phyloP scores from a whole-genome alignment of 2,113 vertebrate species.

The Leptocoma aspasia region DNA sequence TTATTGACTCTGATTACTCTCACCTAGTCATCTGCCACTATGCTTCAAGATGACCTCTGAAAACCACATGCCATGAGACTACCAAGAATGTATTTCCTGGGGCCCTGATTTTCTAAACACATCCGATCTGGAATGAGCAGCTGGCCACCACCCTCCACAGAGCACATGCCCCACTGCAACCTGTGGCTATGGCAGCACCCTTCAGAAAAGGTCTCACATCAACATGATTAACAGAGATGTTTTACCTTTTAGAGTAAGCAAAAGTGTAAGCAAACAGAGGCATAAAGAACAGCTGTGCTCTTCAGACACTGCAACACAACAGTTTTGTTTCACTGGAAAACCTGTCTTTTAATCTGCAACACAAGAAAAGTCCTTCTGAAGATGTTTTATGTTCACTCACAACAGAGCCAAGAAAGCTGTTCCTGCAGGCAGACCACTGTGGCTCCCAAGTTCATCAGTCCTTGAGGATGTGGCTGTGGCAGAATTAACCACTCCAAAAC shows the following conservation, averaged over 20 bases:
- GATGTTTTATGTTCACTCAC: background rate
- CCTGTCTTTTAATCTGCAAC: background rate
- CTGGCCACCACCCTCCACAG: too few species aligned
- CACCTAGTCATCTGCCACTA: background rate
- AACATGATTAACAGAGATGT: background rate
- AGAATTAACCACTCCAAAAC: background rate
- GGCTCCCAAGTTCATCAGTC: background rate
- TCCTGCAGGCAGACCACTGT: accelerated
- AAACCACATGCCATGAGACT: background rate
- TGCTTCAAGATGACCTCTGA: background rate
- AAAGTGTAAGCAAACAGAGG: accelerated
- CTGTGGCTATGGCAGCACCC: accelerated
- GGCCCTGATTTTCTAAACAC: background rate
- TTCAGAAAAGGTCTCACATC: background rate
- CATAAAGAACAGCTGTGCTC: background rate
- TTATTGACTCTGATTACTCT: background rate
- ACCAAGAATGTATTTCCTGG: background rate
- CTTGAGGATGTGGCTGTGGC: accelerated
- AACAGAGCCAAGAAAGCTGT: background rate
- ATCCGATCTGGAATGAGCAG: background rate
- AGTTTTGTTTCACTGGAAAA: background rate
- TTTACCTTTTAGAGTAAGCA: background rate
- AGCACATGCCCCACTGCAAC: background rate
- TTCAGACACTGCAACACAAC: background rate
- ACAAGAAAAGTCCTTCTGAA: background rate